Base-by-base conservation (phyloP, 2,113 vertebrate species). In the Elachura formosa region DNA sequence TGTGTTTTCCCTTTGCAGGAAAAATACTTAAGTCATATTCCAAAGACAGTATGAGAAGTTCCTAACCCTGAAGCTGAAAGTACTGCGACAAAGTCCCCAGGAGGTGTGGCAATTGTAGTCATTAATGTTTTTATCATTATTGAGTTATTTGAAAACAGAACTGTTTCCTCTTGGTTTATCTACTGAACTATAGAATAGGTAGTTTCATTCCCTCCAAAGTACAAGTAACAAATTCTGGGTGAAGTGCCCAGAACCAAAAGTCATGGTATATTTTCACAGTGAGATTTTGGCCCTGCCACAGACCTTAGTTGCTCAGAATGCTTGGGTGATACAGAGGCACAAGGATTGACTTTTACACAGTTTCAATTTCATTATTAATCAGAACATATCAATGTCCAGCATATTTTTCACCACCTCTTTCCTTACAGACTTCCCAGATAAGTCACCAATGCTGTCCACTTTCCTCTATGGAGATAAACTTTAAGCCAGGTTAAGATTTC, bases 251-350 rank as follows among this genome's bases (percentile, higher is more conserved):
- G 26, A 56, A 29, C 2, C 0, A 3, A 75, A 89, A 72, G 16
- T 0, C 1, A 6, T 23, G 1, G 2, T 34, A 17, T 33, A 1
- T 13, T 28, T 73, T 76, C 2, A 8, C 4, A 54, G 14, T 5
- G 43, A 9, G 10, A 61, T 79, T 85, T 73, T n/a, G 14, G 5
- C 2, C 3, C 2, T 15, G 13, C 1, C 3, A 36, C 5, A 7
- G 2, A 8, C 34, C 9, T 59, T 28, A 33, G 0, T 31, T 69
- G 34, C 3, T 33, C 1, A 1, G 19, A 9, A 34, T 56, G 38
- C 4, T 58, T 22, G 69, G 8, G 12, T 34, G 26, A 54, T 49
- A 54, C 58, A 73, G 48, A 71, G 56, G 5, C 14, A 33, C 0
- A 1, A 51, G 5, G 11, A 66, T 1, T 88, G 23, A 62, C 14